Evolutionary conservation across 2,888 invertebrate species (phyloP).

Genomic region (Leptura quadrifasciata): DNA sequence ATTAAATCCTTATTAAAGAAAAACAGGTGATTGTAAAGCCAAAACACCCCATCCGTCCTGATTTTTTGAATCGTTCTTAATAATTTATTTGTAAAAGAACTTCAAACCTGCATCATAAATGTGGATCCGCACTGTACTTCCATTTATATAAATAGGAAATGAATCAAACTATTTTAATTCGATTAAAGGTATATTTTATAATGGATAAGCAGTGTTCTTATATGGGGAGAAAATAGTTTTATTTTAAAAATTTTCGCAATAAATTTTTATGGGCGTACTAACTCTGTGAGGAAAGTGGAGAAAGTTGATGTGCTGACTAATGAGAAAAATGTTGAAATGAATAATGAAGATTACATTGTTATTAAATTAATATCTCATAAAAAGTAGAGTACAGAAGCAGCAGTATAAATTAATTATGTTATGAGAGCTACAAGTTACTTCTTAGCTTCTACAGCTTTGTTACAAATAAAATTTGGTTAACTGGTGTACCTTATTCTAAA

Average conservation of each 20-base stretch:
- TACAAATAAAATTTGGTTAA: no score
- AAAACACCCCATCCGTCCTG: no score
- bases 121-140: no score
- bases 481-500: no score
- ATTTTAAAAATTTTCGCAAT: conserved; percentile 26
- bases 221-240: conserved; percentile 32
- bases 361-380: conserved; percentile 4
- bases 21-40: no score
- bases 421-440: no score
- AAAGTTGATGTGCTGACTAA: conserved; percentile 12
- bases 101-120: no score
- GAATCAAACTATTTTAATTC: background rate
- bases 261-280: conserved; percentile 28
- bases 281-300: conserved; percentile 31
- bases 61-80: no score
- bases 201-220: background rate
- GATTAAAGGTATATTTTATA: background rate
- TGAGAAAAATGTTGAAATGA: conserved; percentile 35
- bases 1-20: no score
- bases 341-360: conserved; percentile 12
- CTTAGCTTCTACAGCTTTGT: no score
- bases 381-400: background rate
- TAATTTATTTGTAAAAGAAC: no score
- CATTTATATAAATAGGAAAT: background rate
- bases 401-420: no score